Conservation (phyloP, 2,113 vertebrate genomes). For the Etheostoma cragini region DNA sequence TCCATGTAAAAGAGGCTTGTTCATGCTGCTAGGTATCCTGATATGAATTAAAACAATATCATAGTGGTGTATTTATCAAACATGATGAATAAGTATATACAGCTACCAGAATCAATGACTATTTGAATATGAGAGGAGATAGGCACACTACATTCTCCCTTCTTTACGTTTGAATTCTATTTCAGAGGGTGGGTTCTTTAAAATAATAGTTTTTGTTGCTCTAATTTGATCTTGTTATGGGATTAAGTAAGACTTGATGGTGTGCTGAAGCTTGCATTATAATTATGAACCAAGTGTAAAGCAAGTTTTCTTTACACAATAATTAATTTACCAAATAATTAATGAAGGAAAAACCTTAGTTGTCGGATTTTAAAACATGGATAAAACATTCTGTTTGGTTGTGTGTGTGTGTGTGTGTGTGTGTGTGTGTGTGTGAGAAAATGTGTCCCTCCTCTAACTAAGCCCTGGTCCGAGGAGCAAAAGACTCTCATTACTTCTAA, state of each 20-base stretch:
- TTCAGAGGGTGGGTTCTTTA: conserved; percentile 11
- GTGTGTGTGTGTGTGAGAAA: conserved; percentile 42
- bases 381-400: conserved; percentile 78
- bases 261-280: conserved; percentile 47
- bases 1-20: conserved; percentile 40
- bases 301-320: conserved; percentile 47
- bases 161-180: background rate
- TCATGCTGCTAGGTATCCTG: conserved; percentile 46
- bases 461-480: conserved; percentile 76
- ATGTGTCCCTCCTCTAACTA: conserved; percentile 78
- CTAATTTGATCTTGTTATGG: conserved; percentile 30
- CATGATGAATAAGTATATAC: conserved; percentile 15
- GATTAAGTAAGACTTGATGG: conserved; percentile 16
- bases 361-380: conserved; percentile 77
- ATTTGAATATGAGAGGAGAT: conserved; percentile 18
- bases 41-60: conserved; percentile 44
- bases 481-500: conserved; percentile 85
- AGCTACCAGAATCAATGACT: background rate
- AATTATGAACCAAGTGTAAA: conserved; percentile 65
- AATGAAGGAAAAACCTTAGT: conserved; percentile 74
- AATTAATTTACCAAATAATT: conserved; percentile 82
- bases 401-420: conserved; percentile 32
- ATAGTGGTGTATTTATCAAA: conserved; percentile 37
- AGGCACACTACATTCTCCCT: background rate
- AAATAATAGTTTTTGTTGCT: conserved; percentile 41